Percentiles rank a stretch among this genome's conserved stretches.
These are phyloP conservation scores for Drosophila falleni DNA, from an alignment of 2,888 invertebrate species.

Conservation along the genomic window DNA sequence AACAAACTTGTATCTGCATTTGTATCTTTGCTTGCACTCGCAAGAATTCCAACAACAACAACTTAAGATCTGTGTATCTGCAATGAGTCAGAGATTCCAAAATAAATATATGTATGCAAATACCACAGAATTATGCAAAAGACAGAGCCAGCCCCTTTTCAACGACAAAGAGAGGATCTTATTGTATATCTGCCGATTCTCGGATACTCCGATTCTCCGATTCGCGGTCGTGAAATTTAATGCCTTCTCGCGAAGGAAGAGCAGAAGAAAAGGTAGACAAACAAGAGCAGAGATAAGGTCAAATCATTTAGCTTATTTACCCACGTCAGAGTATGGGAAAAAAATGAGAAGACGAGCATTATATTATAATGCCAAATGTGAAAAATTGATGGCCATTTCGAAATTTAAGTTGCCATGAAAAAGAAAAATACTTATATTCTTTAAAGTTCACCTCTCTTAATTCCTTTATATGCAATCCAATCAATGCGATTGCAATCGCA, in stretches of 20 bases:
- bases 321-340: slow-evolving; percentile 51
- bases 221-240: slow-evolving; percentile 50
- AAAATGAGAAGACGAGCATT: slow-evolving; percentile 8
- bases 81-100: slow-evolving; percentile 66
- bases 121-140: slow-evolving; percentile 66
- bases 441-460: slow-evolving; percentile 4
- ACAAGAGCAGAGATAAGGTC: slow-evolving; percentile 23
- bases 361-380: slow-evolving; percentile 30
- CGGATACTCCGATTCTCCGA: slow-evolving; percentile 13
- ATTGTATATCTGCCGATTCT: not conserved
- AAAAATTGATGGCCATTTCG: slow-evolving; percentile 49
- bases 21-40: slow-evolving; percentile 30
- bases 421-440: not conserved
- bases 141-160: slow-evolving; percentile 19
- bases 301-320: slow-evolving; percentile 56
- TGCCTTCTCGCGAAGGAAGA: slow-evolving; percentile 9
- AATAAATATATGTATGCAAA: slow-evolving; percentile 71
- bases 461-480: slow-evolving; percentile 42
- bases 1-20: slow-evolving; percentile 41
- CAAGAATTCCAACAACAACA: slow-evolving; percentile 32
- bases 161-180: slow-evolving; percentile 4
- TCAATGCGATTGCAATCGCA: slow-evolving; percentile 70
- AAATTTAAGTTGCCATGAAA: not conserved
- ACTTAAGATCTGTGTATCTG: slow-evolving; percentile 11
- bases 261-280: slow-evolving; percentile 23